Base-by-base conservation (phyloP, 2,797 vertebrate genomes). In the Anas bahamensis region DNA sequence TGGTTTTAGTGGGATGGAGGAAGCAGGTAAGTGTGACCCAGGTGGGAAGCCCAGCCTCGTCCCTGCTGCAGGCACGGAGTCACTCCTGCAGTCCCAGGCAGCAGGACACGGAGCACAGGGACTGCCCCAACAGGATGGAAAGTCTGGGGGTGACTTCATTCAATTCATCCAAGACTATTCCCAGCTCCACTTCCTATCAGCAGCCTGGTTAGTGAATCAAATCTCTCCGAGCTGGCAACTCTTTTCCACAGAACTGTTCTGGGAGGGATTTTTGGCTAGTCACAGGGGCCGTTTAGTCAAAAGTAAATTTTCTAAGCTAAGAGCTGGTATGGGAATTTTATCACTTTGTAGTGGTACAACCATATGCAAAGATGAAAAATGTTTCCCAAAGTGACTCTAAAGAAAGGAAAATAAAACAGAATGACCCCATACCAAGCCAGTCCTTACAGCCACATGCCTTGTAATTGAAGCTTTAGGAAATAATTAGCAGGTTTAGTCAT, bases 131-230 rank as follows among this genome's bases (percentile, higher is more conserved):
- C 39, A 76, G 39, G n/a, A 82, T 8, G 6, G 17, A 46, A 92
- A 55, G 4, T 56, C 48, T 64, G n/a, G 46, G 33, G 29, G 22
- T 90, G 88, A 39, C 33, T 77, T 82, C 44, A 64, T 68, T 17
- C 53, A 56, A 44, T 41, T 56, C 19, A 61, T 77, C 84, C 68
- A 90, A 79, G 39, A 60, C 39, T 87, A 29, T 74, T 90, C 37
- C 42, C 86, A 95, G 42, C 35, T 11, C 31, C 31, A 35, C 39
- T 59, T 90, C 52, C 71, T 76, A 86, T 91, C 80, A 95, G 64
- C 71, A 82, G 31, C 74, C 88, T 83, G 61, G 14, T 88, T 90
- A 83, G 80, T 46, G 55, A 91, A 96, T 90, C 71, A 93, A 93
- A 95, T 82, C 23, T 46, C 44, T 77, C 37, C 71, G 37, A 71